Evolutionary conservation across 2,113 vertebrate species (phyloP), one percentile per base, ranked within the genome.

Genomic region (Abramis brama): DNA sequence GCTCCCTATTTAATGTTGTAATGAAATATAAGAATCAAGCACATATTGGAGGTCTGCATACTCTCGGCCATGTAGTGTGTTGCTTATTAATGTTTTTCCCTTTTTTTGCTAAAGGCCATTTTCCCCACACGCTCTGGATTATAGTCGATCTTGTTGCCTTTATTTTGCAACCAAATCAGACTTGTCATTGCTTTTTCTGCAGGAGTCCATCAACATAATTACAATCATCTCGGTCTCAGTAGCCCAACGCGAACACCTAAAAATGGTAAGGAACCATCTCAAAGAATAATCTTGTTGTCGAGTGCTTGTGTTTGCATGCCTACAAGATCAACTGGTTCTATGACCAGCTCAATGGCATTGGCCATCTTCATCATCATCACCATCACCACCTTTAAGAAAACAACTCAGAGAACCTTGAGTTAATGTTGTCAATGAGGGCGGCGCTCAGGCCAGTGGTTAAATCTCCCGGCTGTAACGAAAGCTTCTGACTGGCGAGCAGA

Each of bases 181-280:
- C 78, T 90, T 87, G 90, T 87, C 90, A 88, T 91, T 95, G 92
- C 91, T 93, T 93, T 93, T 93, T 96, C 96, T 93, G 90, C 96
- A 99, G 97, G 97, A 95, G 95, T 96, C 92, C 97, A 97, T 92
- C 97, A 97, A 87, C 96, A 95, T 95, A 97, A 94, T 95, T 98
- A 97, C 95, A 99, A 98, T 93, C 97, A 98, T 93, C 95, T 96
- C 93, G 95, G 96, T 94, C 94, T 97, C 95, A 94, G 96, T 96
- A 97, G 96, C 94, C 96, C 96, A 84, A 96, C 96, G 93, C 96
- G 97, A 94, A 98, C 97, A 91, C 97, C 97, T 94, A 97, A 97
- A 93, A 97, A 96, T 95, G 97, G 97, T 98, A 97, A 99, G 97
- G 93, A 75, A 60, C 55, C 57, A 86, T 85, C 68, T 70, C 12